These are phyloP conservation scores for Oryzias woworae DNA, from an alignment of 2,113 vertebrate genomes.

Conservation along the genomic window DNA sequence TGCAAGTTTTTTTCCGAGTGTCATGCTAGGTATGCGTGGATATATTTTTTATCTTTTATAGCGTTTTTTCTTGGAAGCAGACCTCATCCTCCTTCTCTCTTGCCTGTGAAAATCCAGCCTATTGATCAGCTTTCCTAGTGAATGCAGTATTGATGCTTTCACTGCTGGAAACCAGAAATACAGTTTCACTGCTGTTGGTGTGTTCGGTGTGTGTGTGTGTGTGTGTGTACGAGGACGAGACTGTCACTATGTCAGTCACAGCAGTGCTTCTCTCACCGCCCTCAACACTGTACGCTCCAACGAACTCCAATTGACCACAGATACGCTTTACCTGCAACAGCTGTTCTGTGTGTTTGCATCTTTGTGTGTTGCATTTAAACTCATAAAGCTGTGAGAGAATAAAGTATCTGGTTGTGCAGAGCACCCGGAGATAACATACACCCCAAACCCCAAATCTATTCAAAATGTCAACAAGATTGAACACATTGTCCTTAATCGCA, in stretches of 20 bases:
- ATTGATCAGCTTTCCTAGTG: too few species aligned
- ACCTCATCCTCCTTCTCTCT: too few species aligned
- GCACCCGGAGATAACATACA: slow-evolving; percentile 53
- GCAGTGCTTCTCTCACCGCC: slow-evolving; percentile 53
- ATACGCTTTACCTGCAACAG: slow-evolving; percentile 30
- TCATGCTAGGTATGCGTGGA: too few species aligned
- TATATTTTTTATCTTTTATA: too few species aligned
- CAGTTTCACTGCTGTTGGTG: too few species aligned
- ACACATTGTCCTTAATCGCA: slow-evolving; percentile 14
- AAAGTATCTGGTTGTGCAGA: slow-evolving; percentile 45
- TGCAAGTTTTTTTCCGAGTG: too few species aligned
- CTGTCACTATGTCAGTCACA: slow-evolving; percentile 51
- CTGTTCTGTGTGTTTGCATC: slow-evolving; percentile 10
- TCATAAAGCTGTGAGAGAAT: background rate
- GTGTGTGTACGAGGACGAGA: background rate
- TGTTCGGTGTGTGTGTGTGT: too few species aligned
- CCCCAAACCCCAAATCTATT: slow-evolving; percentile 23
- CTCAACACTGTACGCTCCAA: slow-evolving; percentile 59
- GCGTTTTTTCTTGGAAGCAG: too few species aligned
- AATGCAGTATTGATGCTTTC: too few species aligned
- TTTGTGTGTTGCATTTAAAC: slow-evolving; percentile 37
- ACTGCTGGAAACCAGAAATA: too few species aligned
- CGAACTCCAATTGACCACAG: slow-evolving; percentile 50
- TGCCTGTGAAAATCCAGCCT: too few species aligned
- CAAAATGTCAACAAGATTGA: background rate